Evolutionary conservation across 1,140 invertebrate genomes (phyloP).

Genomic region (Leptoteleia sp.): DNA sequence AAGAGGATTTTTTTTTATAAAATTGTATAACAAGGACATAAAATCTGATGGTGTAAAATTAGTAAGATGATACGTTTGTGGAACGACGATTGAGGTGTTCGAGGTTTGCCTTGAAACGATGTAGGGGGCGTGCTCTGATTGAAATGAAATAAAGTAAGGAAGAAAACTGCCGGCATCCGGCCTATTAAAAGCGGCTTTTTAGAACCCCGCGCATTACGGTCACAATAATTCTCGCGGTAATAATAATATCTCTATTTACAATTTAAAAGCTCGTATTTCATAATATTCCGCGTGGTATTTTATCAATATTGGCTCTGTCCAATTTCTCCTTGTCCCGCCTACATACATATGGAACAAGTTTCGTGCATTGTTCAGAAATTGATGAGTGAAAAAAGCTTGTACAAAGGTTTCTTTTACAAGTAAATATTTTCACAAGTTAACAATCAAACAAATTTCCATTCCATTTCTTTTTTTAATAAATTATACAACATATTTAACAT

Average conservation of each 20-base stretch:
- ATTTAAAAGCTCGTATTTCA: slow-evolving; percentile 78
- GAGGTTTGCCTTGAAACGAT: slow-evolving; percentile 68
- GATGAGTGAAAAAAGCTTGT: no score
- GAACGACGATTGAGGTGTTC: slow-evolving; percentile 66
- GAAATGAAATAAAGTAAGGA: slow-evolving; percentile 73
- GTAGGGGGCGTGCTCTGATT: slow-evolving; percentile 57
- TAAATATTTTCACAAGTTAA: no score
- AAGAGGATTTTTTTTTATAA: no score
- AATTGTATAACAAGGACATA: no score
- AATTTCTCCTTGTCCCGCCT: slow-evolving; percentile 21
- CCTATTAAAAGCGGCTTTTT: slow-evolving; percentile 76
- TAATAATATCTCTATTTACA: slow-evolving; percentile 77
- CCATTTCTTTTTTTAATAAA: no score
- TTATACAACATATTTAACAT: no score
- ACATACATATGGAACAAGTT: no score
- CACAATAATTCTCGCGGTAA: slow-evolving; percentile 62
- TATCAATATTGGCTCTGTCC: slow-evolving; percentile 73
- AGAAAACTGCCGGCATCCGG: slow-evolving; percentile 74
- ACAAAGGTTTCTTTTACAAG: no score
- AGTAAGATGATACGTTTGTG: slow-evolving; percentile 65
- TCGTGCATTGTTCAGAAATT: no score
- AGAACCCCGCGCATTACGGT: slow-evolving; percentile 58
- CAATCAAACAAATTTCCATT: no score
- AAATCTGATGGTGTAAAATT: slow-evolving; percentile 26
- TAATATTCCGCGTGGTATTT: slow-evolving; percentile 75